Conservation (phyloP, 2,113 vertebrate genomes). For the Pomatostomus ruficeps region DNA sequence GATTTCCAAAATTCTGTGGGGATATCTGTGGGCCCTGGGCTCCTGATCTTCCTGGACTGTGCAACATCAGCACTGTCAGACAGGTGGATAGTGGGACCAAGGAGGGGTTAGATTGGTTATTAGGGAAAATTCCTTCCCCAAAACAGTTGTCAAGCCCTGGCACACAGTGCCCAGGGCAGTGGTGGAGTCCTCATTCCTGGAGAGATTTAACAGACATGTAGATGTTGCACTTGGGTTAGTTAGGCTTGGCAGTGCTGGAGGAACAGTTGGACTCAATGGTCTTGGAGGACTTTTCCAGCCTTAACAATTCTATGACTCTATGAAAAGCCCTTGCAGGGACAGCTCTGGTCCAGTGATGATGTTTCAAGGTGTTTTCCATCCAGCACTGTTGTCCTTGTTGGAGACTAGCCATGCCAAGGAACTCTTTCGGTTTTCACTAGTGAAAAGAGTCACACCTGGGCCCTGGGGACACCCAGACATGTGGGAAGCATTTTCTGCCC, state of each 20-base stretch:
- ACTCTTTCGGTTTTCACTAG: neutral
- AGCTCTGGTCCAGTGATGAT: neutral
- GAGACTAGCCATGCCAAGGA: neutral
- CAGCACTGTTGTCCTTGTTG: neutral
- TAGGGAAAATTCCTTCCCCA: neutral
- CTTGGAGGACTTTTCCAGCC: neutral
- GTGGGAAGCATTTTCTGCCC: neutral
- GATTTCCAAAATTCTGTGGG: neutral
- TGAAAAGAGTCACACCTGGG: neutral
- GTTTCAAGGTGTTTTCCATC: neutral
- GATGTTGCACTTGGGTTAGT: neutral
- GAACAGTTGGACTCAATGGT: neutral
- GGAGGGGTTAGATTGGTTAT: neutral
- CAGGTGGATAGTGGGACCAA: neutral
- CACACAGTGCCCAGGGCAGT: neutral
- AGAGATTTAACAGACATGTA: neutral
- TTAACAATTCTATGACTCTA: too few relatives aligned
- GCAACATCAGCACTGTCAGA: fast-evolving
- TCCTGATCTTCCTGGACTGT: neutral
- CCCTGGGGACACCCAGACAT: neutral
- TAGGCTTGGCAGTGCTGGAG: neutral
- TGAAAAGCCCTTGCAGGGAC: neutral
- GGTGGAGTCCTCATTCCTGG: neutral
- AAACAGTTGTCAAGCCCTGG: neutral
- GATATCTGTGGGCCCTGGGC: neutral